Conservation (phyloP, 2,797 vertebrate genomes). For the Helarctos malayanus region DNA sequence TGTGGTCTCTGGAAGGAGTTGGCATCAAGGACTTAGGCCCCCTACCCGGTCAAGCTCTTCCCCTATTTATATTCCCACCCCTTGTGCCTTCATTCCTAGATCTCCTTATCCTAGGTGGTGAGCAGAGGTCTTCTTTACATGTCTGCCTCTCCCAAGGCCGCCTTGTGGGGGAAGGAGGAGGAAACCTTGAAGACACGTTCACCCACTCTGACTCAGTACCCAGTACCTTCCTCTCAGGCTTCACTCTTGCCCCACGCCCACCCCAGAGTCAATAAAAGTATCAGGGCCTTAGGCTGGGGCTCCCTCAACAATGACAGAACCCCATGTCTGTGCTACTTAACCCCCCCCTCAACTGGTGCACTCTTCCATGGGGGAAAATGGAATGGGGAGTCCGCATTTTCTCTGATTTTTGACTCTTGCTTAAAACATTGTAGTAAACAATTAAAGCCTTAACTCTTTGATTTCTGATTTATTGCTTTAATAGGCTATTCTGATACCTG, state of each 20-base stretch:
- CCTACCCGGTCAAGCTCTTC: not conserved
- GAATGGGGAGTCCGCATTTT: not conserved
- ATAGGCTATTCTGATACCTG: not conserved
- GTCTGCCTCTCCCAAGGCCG: not conserved
- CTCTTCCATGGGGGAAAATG: not conserved
- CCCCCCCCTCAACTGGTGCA: not conserved
- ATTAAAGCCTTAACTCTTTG: not conserved
- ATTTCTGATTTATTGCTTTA: constrained; percentile 19
- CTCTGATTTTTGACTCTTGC: not conserved
- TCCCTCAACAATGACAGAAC: not conserved
- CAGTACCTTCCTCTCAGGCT: not conserved
- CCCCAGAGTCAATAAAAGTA: not conserved
- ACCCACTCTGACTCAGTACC: not conserved
- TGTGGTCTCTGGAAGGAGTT: not conserved
- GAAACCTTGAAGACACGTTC: not conserved
- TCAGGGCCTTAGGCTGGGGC: not conserved
- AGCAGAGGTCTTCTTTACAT: not conserved
- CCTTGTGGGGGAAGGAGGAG: not conserved
- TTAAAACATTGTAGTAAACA: not conserved
- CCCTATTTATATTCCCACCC: not conserved
- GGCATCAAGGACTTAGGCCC: not conserved
- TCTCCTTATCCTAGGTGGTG: not conserved
- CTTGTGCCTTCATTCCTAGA: not conserved
- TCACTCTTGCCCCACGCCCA: rapidly evolving
- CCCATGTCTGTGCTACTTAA: not conserved